These are phyloP conservation scores for Cataglyphis rosenhaueri DNA, from an alignment of 2,888 invertebrate genomes.

Conservation along the genomic window DNA sequence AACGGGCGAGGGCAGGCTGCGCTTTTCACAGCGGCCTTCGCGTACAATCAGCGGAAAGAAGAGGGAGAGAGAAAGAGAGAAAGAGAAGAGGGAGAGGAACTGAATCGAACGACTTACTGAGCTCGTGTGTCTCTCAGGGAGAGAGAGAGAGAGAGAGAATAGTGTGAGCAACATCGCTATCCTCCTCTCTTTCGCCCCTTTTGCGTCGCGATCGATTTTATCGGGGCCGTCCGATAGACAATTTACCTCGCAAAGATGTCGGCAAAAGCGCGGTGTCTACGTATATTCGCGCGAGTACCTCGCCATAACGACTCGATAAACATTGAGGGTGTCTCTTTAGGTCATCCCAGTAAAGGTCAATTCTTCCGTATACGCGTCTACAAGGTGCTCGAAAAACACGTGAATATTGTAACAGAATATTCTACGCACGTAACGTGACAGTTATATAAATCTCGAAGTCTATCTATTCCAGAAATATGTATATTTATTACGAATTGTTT, in stretches of 20 bases:
- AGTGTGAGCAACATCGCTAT: conserved; percentile 10
- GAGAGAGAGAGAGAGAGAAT: conserved; percentile 25
- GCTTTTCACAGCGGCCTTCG: conserved; percentile 59
- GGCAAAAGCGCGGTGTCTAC: conserved; percentile 30
- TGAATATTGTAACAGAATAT: conserved; percentile 17
- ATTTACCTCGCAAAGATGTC: conserved; percentile 57
- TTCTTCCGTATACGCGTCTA: conserved; percentile 26
- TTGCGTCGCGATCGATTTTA: conserved; percentile 60
- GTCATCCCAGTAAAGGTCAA: conserved; percentile 35
- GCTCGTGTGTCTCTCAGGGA: conserved; percentile 58
- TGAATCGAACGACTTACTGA: conserved; percentile 60
- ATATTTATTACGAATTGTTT: background rate
- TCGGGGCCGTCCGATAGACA: conserved; percentile 51
- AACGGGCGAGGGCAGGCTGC: conserved; percentile 56
- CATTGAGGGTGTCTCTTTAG: conserved; percentile 49
- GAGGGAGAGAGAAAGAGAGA: background rate
- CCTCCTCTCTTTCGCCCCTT: conserved; percentile 14
- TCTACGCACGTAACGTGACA: background rate
- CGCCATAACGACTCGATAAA: conserved; percentile 44
- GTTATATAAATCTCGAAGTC: background rate
- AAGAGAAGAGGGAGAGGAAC: background rate
- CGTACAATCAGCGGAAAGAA: conserved; percentile 49
- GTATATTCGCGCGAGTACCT: conserved; percentile 6
- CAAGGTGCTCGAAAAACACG: background rate
- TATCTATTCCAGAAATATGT: background rate